phyloP scores from a whole-genome alignment of 2,797 vertebrate genomes.

The Graptemys geographica region DNA sequence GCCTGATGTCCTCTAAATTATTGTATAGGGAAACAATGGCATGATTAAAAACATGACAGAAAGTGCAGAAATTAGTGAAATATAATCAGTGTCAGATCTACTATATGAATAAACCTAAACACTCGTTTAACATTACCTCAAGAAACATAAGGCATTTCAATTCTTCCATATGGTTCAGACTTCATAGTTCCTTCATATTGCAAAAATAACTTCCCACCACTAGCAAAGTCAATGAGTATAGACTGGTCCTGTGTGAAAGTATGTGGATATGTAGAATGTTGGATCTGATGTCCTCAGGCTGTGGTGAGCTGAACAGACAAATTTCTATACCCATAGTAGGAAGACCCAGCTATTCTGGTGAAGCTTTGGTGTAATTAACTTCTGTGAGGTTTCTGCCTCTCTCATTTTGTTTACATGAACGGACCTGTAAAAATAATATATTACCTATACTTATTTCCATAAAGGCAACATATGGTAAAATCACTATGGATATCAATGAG shows the following conservation, averaged over 20 bases:
- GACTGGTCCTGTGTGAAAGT: neutral
- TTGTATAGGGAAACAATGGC: neutral
- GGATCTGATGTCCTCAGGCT: neutral
- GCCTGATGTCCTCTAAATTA: neutral
- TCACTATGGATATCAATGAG: neutral
- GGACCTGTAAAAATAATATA: slow-evolving; percentile 15
- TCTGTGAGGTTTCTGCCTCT: slow-evolving; percentile 29
- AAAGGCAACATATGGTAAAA: slow-evolving; percentile 19
- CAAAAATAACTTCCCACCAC: neutral
- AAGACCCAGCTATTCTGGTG: slow-evolving; percentile 9
- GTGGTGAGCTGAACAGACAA: neutral
- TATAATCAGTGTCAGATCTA: neutral
- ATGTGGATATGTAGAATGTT: neutral
- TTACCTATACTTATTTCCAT: neutral
- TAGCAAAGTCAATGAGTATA: slow-evolving; percentile 10
- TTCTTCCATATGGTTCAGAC: neutral
- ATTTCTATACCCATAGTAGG: neutral
- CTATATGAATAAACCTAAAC: slow-evolving; percentile 21
- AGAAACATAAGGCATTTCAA: neutral
- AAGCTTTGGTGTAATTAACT: slow-evolving; percentile 12
- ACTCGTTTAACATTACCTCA: slow-evolving; percentile 2
- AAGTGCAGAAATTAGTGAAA: slow-evolving; percentile 11
- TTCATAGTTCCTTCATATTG: slow-evolving; percentile 22
- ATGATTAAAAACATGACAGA: slow-evolving; percentile 20
- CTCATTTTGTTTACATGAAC: slow-evolving; percentile 17